Conservation (phyloP, 2,888 invertebrate genomes). For the Galeopsomyia nigrocyanea region DNA sequence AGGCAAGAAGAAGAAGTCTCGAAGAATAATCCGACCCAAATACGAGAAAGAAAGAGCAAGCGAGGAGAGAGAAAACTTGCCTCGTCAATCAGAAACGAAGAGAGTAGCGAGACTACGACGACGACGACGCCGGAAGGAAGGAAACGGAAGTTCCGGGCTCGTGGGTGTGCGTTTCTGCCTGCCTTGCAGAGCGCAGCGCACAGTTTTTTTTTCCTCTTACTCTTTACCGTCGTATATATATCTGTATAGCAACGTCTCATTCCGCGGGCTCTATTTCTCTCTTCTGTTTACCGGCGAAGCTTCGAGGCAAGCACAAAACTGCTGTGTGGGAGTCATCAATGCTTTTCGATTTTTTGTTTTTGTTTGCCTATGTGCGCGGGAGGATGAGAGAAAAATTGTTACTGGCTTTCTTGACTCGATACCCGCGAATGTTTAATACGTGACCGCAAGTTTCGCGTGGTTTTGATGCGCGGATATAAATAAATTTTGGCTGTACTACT, state of each 20-base stretch:
- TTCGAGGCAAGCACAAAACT: conserved; percentile 24
- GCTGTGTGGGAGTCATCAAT: conserved; percentile 28
- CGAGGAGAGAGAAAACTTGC: conserved; percentile 60
- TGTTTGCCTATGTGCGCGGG: background rate
- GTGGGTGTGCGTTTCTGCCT: conserved; percentile 37
- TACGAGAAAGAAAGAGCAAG: conserved; percentile 53
- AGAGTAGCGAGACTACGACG: no score
- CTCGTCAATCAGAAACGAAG: conserved; percentile 64
- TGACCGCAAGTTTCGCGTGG: background rate
- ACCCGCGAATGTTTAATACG: background rate
- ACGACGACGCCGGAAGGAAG: conserved; percentile 62
- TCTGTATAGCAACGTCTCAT: conserved; percentile 25
- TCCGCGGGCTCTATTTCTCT: conserved; percentile 10
- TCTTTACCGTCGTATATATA: conserved; percentile 18
- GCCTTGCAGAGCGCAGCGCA: conserved; percentile 15
- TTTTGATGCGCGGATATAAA: conserved; percentile 11
- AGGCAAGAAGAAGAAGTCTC: conserved; percentile 39
- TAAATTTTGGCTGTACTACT: conserved; percentile 15
- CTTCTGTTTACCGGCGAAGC: conserved; percentile 40
- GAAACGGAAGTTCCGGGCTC: conserved; percentile 63
- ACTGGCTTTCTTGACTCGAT: conserved; percentile 35
- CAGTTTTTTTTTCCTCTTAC: background rate
- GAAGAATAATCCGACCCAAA: conserved; percentile 63
- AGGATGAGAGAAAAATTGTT: conserved; percentile 24
- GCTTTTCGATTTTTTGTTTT: conserved; percentile 2